Percentiles rank a stretch among this genome's conserved stretches.
Evolutionary conservation across 1,140 invertebrate species (phyloP).

Genomic region (Diabrotica virgifera): DNA sequence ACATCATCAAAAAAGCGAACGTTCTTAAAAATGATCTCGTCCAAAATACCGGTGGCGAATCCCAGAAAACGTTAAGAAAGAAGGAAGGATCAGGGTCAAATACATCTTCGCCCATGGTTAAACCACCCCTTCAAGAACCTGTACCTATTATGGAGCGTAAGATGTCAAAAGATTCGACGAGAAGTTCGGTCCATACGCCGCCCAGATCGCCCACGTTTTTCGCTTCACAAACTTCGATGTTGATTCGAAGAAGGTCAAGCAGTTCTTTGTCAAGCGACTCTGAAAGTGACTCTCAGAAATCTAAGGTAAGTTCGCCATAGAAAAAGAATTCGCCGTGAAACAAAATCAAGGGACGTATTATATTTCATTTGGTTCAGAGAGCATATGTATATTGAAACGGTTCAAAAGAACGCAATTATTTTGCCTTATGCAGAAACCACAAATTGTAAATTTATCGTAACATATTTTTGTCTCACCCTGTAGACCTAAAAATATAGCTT

Average conservation of each 20-base stretch:
- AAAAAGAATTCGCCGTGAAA: too few relatives aligned
- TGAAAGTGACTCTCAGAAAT: too few relatives aligned
- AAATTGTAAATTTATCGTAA: too few relatives aligned
- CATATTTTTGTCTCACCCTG: too few relatives aligned
- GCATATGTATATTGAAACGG: too few relatives aligned
- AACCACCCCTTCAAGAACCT: not conserved
- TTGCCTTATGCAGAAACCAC: too few relatives aligned
- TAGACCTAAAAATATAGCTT: too few relatives aligned
- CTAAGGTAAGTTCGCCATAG: too few relatives aligned
- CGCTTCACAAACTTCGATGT: slow-evolving; percentile 71
- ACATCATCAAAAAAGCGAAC: slow-evolving; percentile 53
- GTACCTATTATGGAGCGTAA: slow-evolving; percentile 52
- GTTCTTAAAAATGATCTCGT: slow-evolving; percentile 45
- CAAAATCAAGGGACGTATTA: too few relatives aligned
- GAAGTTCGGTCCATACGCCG: slow-evolving; percentile 44
- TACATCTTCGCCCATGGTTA: not conserved
- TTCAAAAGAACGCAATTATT: too few relatives aligned
- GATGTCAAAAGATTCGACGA: slow-evolving; percentile 50
- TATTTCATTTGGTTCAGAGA: too few relatives aligned
- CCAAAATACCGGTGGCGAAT: slow-evolving; percentile 38
- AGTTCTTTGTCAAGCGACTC: slow-evolving; percentile 43
- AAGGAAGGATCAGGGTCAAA: slow-evolving; percentile 35
- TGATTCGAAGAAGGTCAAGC: slow-evolving; percentile 75
- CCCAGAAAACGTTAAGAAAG: slow-evolving; percentile 42
- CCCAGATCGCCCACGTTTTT: slow-evolving; percentile 49